phyloP scores from a whole-genome alignment of 2,888 invertebrate genomes.

The Rotaria sp. region DNA sequence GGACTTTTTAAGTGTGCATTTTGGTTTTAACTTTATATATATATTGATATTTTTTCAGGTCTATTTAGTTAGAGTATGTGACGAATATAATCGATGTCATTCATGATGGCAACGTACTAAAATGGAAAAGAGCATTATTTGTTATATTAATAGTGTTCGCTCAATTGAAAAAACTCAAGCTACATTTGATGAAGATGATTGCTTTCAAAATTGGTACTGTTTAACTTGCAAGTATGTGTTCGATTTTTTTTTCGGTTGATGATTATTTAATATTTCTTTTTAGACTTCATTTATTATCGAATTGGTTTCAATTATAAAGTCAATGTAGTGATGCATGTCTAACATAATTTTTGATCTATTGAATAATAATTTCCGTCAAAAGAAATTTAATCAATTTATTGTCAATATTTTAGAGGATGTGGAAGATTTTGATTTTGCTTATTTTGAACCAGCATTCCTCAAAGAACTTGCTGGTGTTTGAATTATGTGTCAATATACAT shows the following conservation, averaged over 20 bases:
- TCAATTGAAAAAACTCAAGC: conserved; percentile 34
- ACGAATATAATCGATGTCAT: conserved; percentile 31
- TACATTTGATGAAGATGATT: conserved; percentile 89
- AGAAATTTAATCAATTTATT: conserved; percentile 5
- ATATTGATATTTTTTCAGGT: neutral
- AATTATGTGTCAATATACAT: neutral
- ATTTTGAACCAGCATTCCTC: neutral
- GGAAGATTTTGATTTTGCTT: neutral
- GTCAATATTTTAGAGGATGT: neutral
- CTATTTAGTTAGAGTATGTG: conserved; percentile 36
- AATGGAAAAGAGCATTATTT: neutral
- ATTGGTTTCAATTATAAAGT: conserved; percentile 3
- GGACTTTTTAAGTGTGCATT: conserved; percentile 61
- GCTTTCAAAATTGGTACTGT: conserved; percentile 91
- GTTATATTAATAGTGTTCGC: conserved; percentile 31
- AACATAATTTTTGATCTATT: neutral
- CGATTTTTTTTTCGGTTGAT: neutral
- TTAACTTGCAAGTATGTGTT: conserved; percentile 72
- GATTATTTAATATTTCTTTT: neutral
- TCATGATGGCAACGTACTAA: conserved; percentile 24
- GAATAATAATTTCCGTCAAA: neutral
- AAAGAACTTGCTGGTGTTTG: conserved; percentile 8
- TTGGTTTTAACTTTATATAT: conserved; percentile 45
- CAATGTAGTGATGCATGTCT: neutral
- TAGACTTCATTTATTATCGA: neutral